Conservation (phyloP, 2,888 invertebrate genomes). For the Agrilus cyanescens region DNA sequence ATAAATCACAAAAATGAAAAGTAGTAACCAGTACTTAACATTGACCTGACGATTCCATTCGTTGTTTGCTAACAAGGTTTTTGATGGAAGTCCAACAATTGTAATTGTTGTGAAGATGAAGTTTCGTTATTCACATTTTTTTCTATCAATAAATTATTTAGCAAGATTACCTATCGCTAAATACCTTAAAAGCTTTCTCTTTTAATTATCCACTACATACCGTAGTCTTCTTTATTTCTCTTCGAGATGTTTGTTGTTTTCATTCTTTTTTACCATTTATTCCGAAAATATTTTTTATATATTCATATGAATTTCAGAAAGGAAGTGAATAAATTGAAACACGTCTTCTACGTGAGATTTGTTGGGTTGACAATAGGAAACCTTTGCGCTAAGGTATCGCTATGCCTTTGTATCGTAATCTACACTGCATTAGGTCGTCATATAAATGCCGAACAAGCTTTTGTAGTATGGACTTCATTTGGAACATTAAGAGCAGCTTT, state of each 20-base stretch:
- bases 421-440: constrained; percentile 47
- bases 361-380: constrained; percentile 23
- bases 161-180: no score
- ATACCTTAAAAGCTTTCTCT: no score
- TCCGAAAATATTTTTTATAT: not conserved
- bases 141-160: no score
- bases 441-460: constrained; percentile 73
- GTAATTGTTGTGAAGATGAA: no score
- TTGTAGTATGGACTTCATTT: constrained; percentile 83
- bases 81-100: no score
- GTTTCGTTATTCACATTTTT: no score
- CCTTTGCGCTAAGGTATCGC: constrained; percentile 26
- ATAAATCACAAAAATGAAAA: no score
- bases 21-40: no score
- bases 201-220: not conserved
- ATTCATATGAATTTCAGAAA: constrained; percentile 37
- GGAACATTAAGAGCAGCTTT: constrained; percentile 75
- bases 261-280: not conserved
- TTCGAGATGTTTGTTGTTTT: not conserved
- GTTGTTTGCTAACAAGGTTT: no score
- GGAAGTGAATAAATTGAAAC: constrained; percentile 47
- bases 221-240: not conserved
- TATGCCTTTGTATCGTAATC: constrained; percentile 27
- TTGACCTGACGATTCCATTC: no score
- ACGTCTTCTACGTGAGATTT: constrained; percentile 26